phyloP scores from a whole-genome alignment of 2,888 invertebrate species.

The Aquatica leii region DNA sequence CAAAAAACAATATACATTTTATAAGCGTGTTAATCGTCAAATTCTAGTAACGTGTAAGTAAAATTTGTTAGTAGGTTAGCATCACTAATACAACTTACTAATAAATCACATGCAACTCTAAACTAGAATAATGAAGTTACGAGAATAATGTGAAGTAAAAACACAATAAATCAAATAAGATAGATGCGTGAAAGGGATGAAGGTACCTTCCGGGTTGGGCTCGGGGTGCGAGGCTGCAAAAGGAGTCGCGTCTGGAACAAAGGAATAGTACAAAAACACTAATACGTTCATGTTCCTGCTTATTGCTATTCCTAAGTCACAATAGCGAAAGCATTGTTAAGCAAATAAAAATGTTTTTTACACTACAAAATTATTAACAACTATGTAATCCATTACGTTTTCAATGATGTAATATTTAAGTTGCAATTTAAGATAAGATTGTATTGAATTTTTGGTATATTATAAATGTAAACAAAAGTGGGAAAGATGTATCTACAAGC shows the following conservation, averaged over 20 bases:
- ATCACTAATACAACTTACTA: constrained; percentile 32
- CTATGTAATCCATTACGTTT: not conserved
- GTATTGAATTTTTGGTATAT: no score
- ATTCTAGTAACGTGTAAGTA: no score
- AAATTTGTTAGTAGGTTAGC: constrained; percentile 26
- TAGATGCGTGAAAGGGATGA: constrained; percentile 47
- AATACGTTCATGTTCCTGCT: constrained; percentile 53
- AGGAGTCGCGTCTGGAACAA: constrained; percentile 60
- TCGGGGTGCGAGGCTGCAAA: constrained; percentile 59
- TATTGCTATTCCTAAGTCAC: constrained; percentile 49
- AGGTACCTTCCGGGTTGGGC: constrained; percentile 58
- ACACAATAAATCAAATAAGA: constrained; percentile 47
- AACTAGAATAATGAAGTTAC: constrained; percentile 38
- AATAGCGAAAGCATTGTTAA: constrained; percentile 51
- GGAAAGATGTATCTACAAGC: constrained; percentile 4
- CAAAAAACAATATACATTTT: no score
- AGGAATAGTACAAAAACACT: constrained; percentile 56
- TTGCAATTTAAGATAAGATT: no score
- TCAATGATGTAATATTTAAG: no score
- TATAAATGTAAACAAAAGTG: no score
- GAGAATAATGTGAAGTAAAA: constrained; percentile 40
- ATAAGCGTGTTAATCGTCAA: no score
- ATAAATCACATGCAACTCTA: constrained; percentile 42
- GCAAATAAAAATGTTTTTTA: constrained; percentile 57
- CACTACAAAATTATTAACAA: constrained; percentile 40